These are phyloP conservation scores for Xylota sylvarum DNA, from an alignment of 2,888 invertebrate species.

Conservation along the genomic window DNA sequence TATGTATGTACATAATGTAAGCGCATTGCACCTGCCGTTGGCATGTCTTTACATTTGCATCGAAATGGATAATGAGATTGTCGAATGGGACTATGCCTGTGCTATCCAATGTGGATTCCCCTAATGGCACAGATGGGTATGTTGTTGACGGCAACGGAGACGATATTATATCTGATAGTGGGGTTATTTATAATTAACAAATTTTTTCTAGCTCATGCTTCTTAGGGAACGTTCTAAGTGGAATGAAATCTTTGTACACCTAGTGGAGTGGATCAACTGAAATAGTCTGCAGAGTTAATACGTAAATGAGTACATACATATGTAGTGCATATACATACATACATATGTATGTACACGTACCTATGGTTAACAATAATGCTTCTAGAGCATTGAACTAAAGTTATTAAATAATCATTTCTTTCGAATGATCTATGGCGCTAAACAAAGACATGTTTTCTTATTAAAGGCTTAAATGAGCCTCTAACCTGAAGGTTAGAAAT, in stretches of 20 bases:
- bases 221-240: background rate
- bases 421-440: too few relatives aligned
- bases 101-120: background rate
- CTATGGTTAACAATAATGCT: background rate
- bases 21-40: constrained; percentile 37
- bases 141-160: background rate
- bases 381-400: background rate
- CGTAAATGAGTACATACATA: background rate
- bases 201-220: background rate
- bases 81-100: background rate
- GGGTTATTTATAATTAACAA: constrained; percentile 11
- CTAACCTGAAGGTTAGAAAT: too few relatives aligned
- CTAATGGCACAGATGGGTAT: background rate
- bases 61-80: constrained; percentile 33
- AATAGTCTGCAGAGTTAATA: background rate
- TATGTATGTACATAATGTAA: too few relatives aligned
- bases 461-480: too few relatives aligned
- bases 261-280: constrained; percentile 10
- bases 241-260: background rate
- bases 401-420: too few relatives aligned
- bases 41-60: constrained; percentile 15
- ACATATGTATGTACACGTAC: background rate
- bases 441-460: too few relatives aligned
- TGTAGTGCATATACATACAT: background rate
- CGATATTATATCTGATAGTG: background rate